Evolutionary conservation across 2,888 invertebrate genomes (phyloP).

Genomic region (Agriotes lineatus): DNA sequence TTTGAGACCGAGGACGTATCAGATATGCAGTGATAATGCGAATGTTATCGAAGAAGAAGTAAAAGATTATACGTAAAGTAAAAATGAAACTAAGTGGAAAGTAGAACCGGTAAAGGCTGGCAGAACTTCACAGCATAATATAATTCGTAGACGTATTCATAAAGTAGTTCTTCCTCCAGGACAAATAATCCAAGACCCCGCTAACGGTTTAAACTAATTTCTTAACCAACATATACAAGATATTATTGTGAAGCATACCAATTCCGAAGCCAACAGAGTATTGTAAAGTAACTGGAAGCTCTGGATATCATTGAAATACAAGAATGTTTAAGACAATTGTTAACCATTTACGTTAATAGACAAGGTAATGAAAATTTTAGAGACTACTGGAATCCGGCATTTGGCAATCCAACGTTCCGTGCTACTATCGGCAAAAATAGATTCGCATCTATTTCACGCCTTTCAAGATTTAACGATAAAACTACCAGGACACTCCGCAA

Average conservation of each 20-base stretch:
- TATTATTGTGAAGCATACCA: conserved; percentile 15
- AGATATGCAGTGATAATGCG: too few relatives aligned
- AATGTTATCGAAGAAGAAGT: too few relatives aligned
- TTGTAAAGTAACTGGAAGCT: conserved; percentile 7
- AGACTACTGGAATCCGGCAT: neutral
- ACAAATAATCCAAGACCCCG: conserved; percentile 8
- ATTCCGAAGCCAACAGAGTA: conserved; percentile 9
- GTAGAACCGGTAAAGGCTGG: neutral
- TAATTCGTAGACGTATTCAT: conserved; percentile 22
- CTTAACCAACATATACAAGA: conserved; percentile 1
- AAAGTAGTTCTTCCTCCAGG: conserved; percentile 22
- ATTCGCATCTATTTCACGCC: neutral
- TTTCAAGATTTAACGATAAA: neutral
- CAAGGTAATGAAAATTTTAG: neutral
- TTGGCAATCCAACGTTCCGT: neutral
- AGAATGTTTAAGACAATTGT: too few relatives aligned
- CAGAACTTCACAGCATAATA: conserved; percentile 14
- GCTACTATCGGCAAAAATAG: neutral
- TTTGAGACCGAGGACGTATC: too few relatives aligned
- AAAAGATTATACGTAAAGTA: too few relatives aligned
- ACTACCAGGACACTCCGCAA: neutral
- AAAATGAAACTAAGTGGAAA: too few relatives aligned
- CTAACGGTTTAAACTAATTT: neutral
- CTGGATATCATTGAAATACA: too few relatives aligned
- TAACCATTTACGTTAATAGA: too few relatives aligned